Evolutionary conservation across 2,113 vertebrate genomes (phyloP).

Genomic region (Aphelocoma coerulescens): DNA sequence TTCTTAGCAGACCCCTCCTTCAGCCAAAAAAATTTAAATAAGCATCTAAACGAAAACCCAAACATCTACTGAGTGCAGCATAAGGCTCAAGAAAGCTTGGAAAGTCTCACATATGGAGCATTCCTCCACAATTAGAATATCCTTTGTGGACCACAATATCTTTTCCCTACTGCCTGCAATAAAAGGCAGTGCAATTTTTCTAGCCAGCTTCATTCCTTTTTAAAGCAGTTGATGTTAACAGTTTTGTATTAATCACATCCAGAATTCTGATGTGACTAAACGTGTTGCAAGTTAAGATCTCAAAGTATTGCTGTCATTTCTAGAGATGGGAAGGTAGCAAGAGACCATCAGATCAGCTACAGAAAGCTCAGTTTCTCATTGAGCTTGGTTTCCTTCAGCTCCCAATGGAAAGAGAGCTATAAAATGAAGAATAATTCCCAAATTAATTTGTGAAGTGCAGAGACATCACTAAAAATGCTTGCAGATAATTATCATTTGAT

Average conservation of each 20-base stretch:
- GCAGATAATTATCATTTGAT: background rate
- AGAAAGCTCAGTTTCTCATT: background rate
- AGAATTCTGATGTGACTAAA: background rate
- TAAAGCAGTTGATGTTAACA: background rate
- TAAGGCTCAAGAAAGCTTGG: background rate
- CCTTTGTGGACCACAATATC: background rate
- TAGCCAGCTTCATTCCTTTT: background rate
- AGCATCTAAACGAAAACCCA: background rate
- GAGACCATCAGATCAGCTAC: background rate
- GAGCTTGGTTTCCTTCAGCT: background rate
- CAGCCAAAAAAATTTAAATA: background rate
- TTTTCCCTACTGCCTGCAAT: background rate
- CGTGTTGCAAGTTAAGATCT: background rate
- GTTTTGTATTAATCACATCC: background rate
- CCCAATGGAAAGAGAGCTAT: background rate
- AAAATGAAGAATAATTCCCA: background rate
- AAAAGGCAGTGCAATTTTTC: background rate
- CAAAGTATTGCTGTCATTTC: background rate
- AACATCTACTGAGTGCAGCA: background rate
- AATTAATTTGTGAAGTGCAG: background rate
- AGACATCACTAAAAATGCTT: background rate
- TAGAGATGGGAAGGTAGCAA: background rate
- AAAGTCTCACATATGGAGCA: background rate
- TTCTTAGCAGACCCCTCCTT: conserved; percentile 26
- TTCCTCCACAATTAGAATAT: background rate